Percentiles rank a stretch among this genome's conserved stretches.
These are phyloP conservation scores for Arctia plantaginis DNA, from an alignment of 2,888 invertebrate genomes.

Conservation along the genomic window DNA sequence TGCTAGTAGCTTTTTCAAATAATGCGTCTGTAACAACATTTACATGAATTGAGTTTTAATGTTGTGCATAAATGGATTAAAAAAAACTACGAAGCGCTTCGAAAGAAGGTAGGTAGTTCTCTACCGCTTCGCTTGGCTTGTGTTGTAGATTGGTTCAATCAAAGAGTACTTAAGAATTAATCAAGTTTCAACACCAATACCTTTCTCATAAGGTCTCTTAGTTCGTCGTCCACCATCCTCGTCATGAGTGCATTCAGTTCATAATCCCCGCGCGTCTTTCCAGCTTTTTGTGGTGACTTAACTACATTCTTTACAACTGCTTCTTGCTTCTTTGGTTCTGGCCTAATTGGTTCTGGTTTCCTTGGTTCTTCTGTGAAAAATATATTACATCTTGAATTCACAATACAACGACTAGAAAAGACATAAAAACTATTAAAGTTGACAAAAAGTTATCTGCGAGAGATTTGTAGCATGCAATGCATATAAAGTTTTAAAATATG, in stretches of 20 bases:
- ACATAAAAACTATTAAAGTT: not conserved
- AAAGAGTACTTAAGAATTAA: too few relatives aligned
- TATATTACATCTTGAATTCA: not conserved
- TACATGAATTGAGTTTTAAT: too few relatives aligned
- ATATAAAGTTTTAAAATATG: too few relatives aligned
- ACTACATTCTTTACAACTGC: not conserved
- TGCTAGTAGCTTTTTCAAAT: too few relatives aligned
- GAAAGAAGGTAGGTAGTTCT: too few relatives aligned
- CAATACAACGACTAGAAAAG: not conserved
- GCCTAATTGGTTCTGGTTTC: slow-evolving; percentile 1
- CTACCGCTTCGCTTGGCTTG: too few relatives aligned
- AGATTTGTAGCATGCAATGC: too few relatives aligned
- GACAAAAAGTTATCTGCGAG: too few relatives aligned
- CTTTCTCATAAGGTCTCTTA: slow-evolving; percentile 67
- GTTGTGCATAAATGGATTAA: too few relatives aligned
- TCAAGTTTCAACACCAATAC: slow-evolving; percentile 42
- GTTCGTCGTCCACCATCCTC: slow-evolving; percentile 61
- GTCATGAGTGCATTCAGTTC: slow-evolving; percentile 62
- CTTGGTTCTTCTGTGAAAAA: slow-evolving; percentile 24
- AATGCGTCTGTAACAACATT: too few relatives aligned
- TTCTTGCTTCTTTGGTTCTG: slow-evolving; percentile 20
- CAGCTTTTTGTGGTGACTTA: not conserved
- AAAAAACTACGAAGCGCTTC: too few relatives aligned
- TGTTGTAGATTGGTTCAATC: too few relatives aligned
- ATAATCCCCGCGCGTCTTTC: slow-evolving; percentile 33